Evolutionary conservation across 2,797 vertebrate species (phyloP), one percentile per base, ranked within the genome.

Genomic region (Botia almorhae): DNA sequence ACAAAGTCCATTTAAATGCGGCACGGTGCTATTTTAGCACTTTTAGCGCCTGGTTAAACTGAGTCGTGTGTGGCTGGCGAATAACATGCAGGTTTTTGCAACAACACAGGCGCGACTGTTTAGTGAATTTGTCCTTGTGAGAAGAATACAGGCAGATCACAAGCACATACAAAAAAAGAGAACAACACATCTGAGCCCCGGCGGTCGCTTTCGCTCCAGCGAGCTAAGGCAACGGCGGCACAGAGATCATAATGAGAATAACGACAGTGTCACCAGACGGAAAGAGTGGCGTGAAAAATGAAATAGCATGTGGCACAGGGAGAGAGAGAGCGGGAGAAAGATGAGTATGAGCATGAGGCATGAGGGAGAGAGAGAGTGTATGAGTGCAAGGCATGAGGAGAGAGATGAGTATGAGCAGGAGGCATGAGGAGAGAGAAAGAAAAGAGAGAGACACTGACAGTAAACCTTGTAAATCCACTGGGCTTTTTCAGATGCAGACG

Each of bases 391-490:
- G 43, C 43, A 46, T 46, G 50, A 84, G 60, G 67, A 88, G 60
- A 78, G 78, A 69, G 65, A 77, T 80, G 81, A 87, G 69, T 48
- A 69, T 67, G 82, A 83, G 67, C 36, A 2, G 21, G 43, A 46
- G 43, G 10, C 43, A 46, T 11, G 46, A 84, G 60, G 85, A 81
- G 81, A 87, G 72, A 69, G 64, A 80, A n/a, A 53, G 58, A 73
- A 46, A 29, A 67, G 87, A 84, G 83, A 88, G 89, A 89, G 87
- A 76, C 83, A 86, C 85, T 92, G 90, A 91, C 89, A 89, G 91
- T 91, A 91, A 92, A 93, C 87, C 87, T 87, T 89, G 87, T 93
- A 92, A 93, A 94, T 93, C 92, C 89, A 89, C 92, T 92, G 90
- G 89, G 86, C 89, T 91, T 91, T 46, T 91, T 85, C 85, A 91